Percentiles rank a stretch among this genome's conserved stretches.
Evolutionary conservation across 2,888 invertebrate species (phyloP).

Genomic region (Sarcophaga subvicina): DNA sequence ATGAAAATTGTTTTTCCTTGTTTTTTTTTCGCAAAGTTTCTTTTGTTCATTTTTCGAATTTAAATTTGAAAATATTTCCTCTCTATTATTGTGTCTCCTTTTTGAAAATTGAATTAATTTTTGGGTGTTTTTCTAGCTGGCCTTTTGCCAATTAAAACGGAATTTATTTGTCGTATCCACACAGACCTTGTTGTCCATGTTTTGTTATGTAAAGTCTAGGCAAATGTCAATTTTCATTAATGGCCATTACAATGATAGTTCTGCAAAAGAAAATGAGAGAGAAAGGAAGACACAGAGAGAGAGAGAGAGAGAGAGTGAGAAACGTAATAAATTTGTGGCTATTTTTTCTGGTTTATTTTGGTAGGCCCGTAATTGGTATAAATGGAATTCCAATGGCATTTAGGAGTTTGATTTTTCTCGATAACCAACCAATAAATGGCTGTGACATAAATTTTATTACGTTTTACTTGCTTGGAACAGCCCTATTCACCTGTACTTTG

Average conservation of each 20-base stretch:
- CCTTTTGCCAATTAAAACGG: constrained; percentile 20
- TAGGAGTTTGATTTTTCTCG: neutral
- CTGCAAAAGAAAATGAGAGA: too few relatives aligned
- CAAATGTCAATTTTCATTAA: too few relatives aligned
- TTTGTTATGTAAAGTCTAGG: neutral
- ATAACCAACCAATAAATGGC: constrained; percentile 5
- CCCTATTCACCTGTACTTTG: neutral
- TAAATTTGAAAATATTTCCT: too few relatives aligned
- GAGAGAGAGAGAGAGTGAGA: too few relatives aligned
- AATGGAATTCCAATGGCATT: constrained; percentile 42
- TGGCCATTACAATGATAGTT: too few relatives aligned
- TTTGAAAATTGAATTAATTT: neutral
- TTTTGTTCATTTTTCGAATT: too few relatives aligned
- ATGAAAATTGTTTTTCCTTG: too few relatives aligned
- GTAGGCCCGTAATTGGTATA: constrained; percentile 31
- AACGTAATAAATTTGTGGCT: too few relatives aligned
- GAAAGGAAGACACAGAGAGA: too few relatives aligned
- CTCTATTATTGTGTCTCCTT: too few relatives aligned
- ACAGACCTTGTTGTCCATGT: too few relatives aligned
- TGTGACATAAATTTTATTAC: constrained; percentile 9
- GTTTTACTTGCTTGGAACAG: neutral
- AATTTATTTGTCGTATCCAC: neutral
- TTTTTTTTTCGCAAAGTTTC: too few relatives aligned
- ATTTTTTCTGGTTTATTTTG: constrained; percentile 11
- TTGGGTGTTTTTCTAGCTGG: neutral